phyloP scores from a whole-genome alignment of 2,113 vertebrate species.

The Piprites chloris region DNA sequence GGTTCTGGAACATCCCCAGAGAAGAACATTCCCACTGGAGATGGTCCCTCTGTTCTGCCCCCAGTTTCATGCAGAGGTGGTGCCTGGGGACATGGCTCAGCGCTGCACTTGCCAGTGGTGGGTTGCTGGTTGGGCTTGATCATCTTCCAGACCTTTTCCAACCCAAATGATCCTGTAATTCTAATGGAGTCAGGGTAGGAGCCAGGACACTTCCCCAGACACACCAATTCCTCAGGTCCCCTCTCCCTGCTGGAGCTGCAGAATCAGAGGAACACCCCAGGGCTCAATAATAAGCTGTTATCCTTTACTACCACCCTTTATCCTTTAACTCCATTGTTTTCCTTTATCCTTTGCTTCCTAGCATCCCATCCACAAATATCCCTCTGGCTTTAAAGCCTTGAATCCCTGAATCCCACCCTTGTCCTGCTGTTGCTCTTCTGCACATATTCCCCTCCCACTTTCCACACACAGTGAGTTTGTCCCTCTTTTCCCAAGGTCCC shows the following conservation, averaged over 20 bases:
- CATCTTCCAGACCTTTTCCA: neutral
- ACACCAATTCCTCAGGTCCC: fast-evolving
- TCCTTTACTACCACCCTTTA: neutral
- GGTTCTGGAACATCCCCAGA: neutral
- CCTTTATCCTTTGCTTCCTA: neutral
- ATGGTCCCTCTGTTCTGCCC: neutral
- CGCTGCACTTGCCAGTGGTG: fast-evolving
- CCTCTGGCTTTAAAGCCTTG: neutral
- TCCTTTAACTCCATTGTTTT: neutral
- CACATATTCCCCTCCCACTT: neutral
- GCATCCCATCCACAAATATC: neutral
- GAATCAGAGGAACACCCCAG: neutral
- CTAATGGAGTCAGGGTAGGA: neutral
- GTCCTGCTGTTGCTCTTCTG: neutral
- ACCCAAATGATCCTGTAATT: fast-evolving
- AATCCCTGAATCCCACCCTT: neutral
- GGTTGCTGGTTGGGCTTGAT: neutral
- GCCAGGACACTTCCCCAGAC: neutral
- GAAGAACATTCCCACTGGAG: neutral
- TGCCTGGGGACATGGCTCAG: fast-evolving
- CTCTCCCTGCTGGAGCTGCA: neutral
- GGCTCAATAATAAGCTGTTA: fast-evolving
- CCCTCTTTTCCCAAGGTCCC: neutral
- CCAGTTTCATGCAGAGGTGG: fast-evolving
- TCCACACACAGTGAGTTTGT: fast-evolving